Evolutionary conservation across 2,888 invertebrate species (phyloP).

Genomic region (Notodonta dromedarius): DNA sequence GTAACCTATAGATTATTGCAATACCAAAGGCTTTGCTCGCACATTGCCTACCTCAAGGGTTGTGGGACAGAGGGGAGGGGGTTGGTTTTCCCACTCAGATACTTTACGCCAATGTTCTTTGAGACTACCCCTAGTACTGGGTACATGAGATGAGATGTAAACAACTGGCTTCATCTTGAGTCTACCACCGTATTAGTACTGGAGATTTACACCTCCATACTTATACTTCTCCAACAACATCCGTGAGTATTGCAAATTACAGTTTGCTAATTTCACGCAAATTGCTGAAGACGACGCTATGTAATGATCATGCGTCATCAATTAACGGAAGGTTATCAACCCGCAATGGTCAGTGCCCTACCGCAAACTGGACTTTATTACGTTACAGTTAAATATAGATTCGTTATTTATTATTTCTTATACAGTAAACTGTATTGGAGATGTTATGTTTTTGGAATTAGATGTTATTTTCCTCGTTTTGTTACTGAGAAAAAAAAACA

Average conservation of each 20-base stretch:
- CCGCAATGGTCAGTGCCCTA: slow-evolving; percentile 5
- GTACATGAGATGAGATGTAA: no score
- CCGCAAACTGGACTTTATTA: slow-evolving; percentile 4
- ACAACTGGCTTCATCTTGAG: no score
- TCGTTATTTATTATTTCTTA: background rate
- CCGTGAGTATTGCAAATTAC: background rate
- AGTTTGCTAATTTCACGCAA: background rate
- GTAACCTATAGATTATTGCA: no score
- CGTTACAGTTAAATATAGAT: background rate
- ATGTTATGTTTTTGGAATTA: background rate
- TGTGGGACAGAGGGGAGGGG: no score
- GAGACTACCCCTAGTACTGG: no score
- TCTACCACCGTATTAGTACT: background rate
- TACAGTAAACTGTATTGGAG: background rate
- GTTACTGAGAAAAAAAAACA: background rate
- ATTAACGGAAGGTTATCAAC: background rate
- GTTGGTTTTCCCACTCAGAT: no score
- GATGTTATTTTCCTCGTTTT: background rate
- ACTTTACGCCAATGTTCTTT: no score
- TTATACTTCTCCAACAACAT: background rate
- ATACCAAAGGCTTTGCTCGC: no score
- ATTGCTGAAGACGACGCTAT: background rate
- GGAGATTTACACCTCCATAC: background rate
- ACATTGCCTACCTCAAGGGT: no score
- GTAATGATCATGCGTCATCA: background rate